Base-by-base conservation (phyloP, 2,113 vertebrate genomes). In the Zapornia atra region DNA sequence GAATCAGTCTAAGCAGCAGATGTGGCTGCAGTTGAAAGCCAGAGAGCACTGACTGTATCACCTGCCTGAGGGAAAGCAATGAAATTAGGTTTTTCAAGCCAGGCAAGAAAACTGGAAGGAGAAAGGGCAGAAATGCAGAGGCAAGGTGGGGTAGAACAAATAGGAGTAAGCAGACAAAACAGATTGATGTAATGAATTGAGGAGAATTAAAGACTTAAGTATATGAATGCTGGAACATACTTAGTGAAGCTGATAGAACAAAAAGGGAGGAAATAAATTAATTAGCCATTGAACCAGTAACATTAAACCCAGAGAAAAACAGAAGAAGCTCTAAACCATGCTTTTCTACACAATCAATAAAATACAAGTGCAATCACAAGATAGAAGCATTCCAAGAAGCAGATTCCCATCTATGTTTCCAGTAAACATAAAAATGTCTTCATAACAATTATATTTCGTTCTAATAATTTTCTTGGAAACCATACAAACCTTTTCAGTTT, bases 401-500 rank as follows among this genome's bases (percentile, higher is more conserved):
- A 66, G 0, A 0, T 6, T 73, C 19, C 25, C 81, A 7, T 15
- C n/a, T 28, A 17, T 11, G 17, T 50, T 70, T 61, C 22, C 78
- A 57, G 71, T 20, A 68, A 86, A 93, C 18, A 40, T 2, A n/a
- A 68, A 28, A 31, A 19, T 22, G 11, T 14, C 85, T 89, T 75
- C 6, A 2, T 31, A 73, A 38, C 12, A 51, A 54, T 16, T 44
- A 83, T 34, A 10, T 44, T 66, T 25, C 18, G 6, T 61, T 82
- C 36, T 29, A 76, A 21, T 9, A 2, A 28, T 57, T 48, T 56
- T 44, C 26, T 25, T 42, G 9, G 46, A 54, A 88, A n/a, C 16
- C 33, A 71, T 50, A 70, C 86, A 15, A 31, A 97, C 99, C 98
- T 99, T 99, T 76, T 99, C 98, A 0, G 98, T 98, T 95, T 99